Evolutionary conservation across 2,797 vertebrate genomes (phyloP).

Genomic region (Ataeniobius toweri): DNA sequence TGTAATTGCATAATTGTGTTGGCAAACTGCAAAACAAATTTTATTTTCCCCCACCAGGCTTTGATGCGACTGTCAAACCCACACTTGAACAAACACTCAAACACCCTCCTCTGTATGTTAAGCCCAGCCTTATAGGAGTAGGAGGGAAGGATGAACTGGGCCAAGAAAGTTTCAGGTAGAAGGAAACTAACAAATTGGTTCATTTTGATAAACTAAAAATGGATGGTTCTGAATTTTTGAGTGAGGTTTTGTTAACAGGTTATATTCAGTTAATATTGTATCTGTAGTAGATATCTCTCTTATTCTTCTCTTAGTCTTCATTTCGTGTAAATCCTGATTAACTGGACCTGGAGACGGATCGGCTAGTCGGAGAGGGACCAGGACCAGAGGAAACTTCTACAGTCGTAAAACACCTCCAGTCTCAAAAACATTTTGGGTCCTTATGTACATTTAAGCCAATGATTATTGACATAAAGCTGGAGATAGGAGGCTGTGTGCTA

Average conservation of each 20-base stretch:
- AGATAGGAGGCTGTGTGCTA: not conserved
- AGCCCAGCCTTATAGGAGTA: slow-evolving; percentile 31
- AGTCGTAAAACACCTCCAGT: not conserved
- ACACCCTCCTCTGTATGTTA: slow-evolving; percentile 25
- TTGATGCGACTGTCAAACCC: slow-evolving; percentile 59
- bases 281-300: not conserved
- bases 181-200: slow-evolving; percentile 36
- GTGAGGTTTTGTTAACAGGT: not conserved
- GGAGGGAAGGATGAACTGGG: slow-evolving; percentile 32
- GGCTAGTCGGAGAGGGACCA: not conserved
- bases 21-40: slow-evolving; percentile 61
- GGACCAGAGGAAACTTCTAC: not conserved
- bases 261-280: not conserved
- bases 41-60: slow-evolving; percentile 41
- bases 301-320: not conserved
- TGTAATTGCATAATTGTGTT: slow-evolving; percentile 74
- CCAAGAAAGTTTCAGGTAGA: slow-evolving; percentile 42
- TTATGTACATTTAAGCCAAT: not conserved
- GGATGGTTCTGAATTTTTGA: not conserved
- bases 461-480: not conserved
- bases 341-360: not conserved
- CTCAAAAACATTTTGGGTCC: not conserved
- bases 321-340: not conserved
- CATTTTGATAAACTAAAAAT: slow-evolving; percentile 41
- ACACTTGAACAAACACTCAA: slow-evolving; percentile 35